Evolutionary conservation across 2,888 invertebrate genomes (phyloP).

Genomic region (Halictus quadricinctus): DNA sequence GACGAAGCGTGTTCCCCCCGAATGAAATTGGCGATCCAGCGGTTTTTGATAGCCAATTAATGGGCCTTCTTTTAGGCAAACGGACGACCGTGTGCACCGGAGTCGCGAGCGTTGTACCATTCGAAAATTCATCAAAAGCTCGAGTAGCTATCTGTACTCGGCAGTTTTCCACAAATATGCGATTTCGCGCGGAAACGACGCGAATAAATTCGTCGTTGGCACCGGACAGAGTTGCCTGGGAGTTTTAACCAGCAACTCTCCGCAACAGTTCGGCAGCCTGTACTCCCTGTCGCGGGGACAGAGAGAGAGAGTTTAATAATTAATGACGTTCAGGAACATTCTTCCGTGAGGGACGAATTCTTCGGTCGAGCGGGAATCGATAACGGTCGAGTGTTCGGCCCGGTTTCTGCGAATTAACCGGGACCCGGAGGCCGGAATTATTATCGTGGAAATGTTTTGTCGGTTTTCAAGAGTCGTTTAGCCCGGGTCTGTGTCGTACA

Average conservation of each 20-base stretch:
- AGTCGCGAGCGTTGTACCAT: not conserved
- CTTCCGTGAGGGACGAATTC: not conserved
- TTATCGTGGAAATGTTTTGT: not conserved
- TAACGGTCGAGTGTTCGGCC: not conserved
- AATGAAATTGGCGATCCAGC: not conserved
- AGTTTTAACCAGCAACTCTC: not conserved
- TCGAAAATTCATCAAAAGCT: not conserved
- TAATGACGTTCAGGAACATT: constrained; percentile 15
- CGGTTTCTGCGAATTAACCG: constrained; percentile 7
- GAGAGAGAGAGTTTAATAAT: not conserved
- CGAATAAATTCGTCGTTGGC: not conserved
- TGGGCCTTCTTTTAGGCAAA: not conserved
- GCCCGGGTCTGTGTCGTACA: not conserved
- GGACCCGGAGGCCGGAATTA: not conserved
- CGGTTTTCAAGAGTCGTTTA: constrained; percentile 1
- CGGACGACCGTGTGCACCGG: not conserved
- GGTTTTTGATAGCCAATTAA: not conserved
- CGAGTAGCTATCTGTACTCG: not conserved
- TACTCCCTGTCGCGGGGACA: not conserved
- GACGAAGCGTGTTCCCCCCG: not conserved
- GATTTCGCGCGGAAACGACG: not conserved
- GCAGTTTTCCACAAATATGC: not conserved
- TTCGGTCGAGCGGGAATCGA: constrained; percentile 13
- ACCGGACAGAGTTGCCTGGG: not conserved
- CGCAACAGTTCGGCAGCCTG: not conserved